phyloP scores from a whole-genome alignment of 2,797 vertebrate genomes.

The Rachycentron canadum region DNA sequence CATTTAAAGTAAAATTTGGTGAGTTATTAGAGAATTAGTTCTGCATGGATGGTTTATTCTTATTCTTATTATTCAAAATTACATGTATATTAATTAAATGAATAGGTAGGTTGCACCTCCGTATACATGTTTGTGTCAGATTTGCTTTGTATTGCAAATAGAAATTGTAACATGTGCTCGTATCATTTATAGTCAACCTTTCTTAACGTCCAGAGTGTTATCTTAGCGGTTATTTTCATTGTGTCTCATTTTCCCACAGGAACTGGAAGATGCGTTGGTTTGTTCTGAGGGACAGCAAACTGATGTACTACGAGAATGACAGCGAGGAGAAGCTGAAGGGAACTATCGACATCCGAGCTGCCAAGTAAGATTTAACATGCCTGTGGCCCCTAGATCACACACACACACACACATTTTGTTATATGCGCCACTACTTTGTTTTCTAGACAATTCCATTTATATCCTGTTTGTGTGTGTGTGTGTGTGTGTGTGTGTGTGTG shows the following conservation, averaged over 20 bases:
- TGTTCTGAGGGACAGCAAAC: slow-evolving; percentile 91
- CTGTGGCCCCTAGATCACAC: neutral
- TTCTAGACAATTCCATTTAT: neutral
- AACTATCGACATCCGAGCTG: slow-evolving; percentile 91
- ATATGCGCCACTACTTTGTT: neutral
- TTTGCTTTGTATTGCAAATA: neutral
- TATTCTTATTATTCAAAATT: neutral
- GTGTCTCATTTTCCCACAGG: slow-evolving; percentile 63
- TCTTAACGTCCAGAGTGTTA: neutral
- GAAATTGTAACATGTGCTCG: neutral
- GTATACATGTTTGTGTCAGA: neutral
- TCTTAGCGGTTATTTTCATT: slow-evolving; percentile 38
- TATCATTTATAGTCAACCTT: neutral
- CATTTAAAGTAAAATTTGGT: neutral
- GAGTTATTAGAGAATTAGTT: neutral
- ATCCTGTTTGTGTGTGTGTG: neutral
- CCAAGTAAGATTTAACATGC: slow-evolving; percentile 87
- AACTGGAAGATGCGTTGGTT: slow-evolving; percentile 98
- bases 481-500: neutral
- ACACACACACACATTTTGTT: too few species aligned
- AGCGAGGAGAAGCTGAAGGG: slow-evolving; percentile 94
- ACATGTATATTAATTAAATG: neutral
- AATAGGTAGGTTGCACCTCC: neutral
- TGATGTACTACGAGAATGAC: slow-evolving; percentile 96
- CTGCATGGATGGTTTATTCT: neutral